Percentiles rank a stretch among this genome's conserved stretches.
These are phyloP conservation scores for Agrochola macilenta DNA, from an alignment of 2,888 invertebrate species.

Conservation along the genomic window DNA sequence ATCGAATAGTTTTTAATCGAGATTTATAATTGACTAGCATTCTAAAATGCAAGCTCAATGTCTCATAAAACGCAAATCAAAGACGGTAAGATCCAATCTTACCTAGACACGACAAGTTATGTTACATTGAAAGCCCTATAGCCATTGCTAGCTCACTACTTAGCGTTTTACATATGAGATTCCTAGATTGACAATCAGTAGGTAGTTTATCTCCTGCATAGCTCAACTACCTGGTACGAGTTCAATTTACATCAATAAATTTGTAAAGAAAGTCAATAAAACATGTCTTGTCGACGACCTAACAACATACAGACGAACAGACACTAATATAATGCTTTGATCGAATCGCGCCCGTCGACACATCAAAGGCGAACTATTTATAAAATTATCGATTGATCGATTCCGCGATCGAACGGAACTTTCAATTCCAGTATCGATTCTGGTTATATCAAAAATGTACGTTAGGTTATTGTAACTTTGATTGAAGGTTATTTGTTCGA, in stretches of 20 bases:
- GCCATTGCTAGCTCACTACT: background rate
- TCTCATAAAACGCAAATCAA: conserved; percentile 23
- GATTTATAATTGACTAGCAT: background rate
- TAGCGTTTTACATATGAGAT: conserved; percentile 49
- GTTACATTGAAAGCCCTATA: conserved; percentile 3
- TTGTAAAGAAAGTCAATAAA: conserved; percentile 75
- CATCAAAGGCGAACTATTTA: conserved; percentile 79
- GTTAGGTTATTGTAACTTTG: conserved; percentile 5
- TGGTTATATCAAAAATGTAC: conserved; percentile 34
- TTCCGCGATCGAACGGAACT: conserved; percentile 72
- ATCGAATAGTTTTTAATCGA: background rate
- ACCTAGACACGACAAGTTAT: conserved; percentile 16
- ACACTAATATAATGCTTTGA: conserved; percentile 75
- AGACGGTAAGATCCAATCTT: conserved; percentile 9
- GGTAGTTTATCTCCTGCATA: conserved; percentile 39
- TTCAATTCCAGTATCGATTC: conserved; percentile 56
- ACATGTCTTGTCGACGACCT: conserved; percentile 63
- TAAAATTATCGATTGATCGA: conserved; percentile 78
- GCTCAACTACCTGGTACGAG: conserved; percentile 44
- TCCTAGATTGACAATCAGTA: conserved; percentile 43
- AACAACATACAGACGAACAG: conserved; percentile 63
- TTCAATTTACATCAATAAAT: conserved; percentile 67
- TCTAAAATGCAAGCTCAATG: background rate
- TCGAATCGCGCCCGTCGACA: conserved; percentile 74
- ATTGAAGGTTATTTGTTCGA: conserved; percentile 9